These are phyloP conservation scores for Ricordea florida DNA, from an alignment of 92 coral and sea anemone genomes.

Conservation along the genomic window DNA sequence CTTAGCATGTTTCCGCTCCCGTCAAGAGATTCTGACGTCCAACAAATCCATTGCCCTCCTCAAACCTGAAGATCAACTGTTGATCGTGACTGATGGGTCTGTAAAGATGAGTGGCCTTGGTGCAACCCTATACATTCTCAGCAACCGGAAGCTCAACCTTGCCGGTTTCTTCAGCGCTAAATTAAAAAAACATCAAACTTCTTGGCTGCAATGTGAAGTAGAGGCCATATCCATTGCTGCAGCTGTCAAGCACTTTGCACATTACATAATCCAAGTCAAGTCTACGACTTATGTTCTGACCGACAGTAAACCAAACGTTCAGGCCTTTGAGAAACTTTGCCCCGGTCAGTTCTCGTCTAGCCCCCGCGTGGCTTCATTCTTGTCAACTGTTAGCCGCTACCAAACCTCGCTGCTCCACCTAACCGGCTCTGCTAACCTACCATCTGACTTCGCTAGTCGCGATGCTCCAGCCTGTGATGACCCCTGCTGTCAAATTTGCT, in stretches of 20 bases:
- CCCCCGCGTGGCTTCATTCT: conserved; percentile 62
- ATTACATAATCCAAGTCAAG: conserved; percentile 52
- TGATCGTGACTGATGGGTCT: conserved; percentile 43
- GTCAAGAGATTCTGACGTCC: conserved; percentile 9
- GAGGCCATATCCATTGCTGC: conserved; percentile 58
- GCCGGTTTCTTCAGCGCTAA: conserved; percentile 66
- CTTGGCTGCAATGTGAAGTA: conserved; percentile 70
- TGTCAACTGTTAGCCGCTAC: conserved; percentile 62
- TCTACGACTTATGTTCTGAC: conserved; percentile 45
- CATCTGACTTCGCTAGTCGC: conserved; percentile 76
- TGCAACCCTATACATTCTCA: conserved; percentile 24
- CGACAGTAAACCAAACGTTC: conserved; percentile 68
- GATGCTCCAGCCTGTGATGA: conserved; percentile 61
- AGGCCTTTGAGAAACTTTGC: conserved; percentile 64
- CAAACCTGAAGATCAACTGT: conserved; percentile 36
- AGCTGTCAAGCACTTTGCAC: conserved; percentile 50
- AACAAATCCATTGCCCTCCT: conserved; percentile 24
- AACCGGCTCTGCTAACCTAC: conserved; percentile 63
- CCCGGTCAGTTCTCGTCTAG: conserved; percentile 64
- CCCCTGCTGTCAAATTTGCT: conserved; percentile 48
- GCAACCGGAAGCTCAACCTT: conserved; percentile 38
- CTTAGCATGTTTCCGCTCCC: conserved; percentile 7
- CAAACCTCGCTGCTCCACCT: conserved; percentile 66
- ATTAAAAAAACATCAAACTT: conserved; percentile 52
- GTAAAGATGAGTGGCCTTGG: conserved; percentile 35